Base-by-base conservation (phyloP, 1,140 invertebrate species). In the Drosophila tristis region DNA sequence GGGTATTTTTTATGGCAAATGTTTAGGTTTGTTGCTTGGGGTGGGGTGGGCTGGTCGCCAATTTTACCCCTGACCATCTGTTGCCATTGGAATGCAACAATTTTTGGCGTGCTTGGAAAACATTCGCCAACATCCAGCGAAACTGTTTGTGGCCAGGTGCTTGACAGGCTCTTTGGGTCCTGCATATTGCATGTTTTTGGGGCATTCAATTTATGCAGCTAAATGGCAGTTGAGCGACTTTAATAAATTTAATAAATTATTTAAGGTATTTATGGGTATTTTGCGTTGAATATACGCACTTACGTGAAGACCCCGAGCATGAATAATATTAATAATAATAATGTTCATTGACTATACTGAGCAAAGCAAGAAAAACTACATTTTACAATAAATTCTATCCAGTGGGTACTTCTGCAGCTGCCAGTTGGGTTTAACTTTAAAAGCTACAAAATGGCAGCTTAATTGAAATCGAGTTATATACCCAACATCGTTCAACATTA, bases 81-180 rank as follows among this genome's bases (percentile, higher is more conserved):
- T 86, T 86, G 82, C 78, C 9, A 42, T 43, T 25, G 39, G 53
- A 20, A 35, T 75, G 74, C 82, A 86, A 86, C 82, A 86, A 63
- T 72, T 86, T 49, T 49, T 87, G 31, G 62, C 82, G 82, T 86
- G 82, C 45, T 47, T 60, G 25, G 20, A 8, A 50, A 15, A 29
- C 55, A 39, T 84, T 74, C 23, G 20, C 1, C 9, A 2, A 39
- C 50, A 56, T 54, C 42, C 6, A 23, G 7, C 11, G 16, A 43
- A 56, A 29, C 29, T 42, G 39, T 45, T 65, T 63, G 63, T 48
- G 73, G 61, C 44, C 47, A 56, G 53, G 59, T 42, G 47, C 45
- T 58, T 67, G 58, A 64, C 51, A 56, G 62, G 5, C 13, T 45
- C 59, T 57, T 58, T 56, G 16, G 23, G 39, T 11, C 26, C 25